Conservation (phyloP, 2,888 invertebrate genomes). For the Eristalis pertinax region DNA sequence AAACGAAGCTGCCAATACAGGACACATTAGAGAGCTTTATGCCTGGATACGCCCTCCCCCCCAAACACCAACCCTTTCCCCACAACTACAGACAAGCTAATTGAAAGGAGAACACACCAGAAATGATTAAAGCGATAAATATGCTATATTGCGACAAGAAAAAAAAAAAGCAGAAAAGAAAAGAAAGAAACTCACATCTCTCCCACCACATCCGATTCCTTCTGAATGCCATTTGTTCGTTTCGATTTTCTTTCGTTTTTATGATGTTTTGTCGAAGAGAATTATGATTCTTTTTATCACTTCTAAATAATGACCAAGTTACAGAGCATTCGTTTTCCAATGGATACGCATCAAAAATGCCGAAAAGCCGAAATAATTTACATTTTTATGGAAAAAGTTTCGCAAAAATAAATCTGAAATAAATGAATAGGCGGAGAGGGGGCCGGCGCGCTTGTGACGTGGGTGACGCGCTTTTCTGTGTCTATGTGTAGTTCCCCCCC, state of each 20-base stretch:
- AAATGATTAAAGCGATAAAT: slow-evolving; percentile 49
- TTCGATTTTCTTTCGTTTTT: slow-evolving; percentile 35
- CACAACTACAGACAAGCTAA: slow-evolving; percentile 16
- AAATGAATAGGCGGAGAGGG: slow-evolving; percentile 15
- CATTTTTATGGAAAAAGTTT: slow-evolving; percentile 77
- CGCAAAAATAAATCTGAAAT: slow-evolving; percentile 69
- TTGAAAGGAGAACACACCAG: slow-evolving; percentile 21
- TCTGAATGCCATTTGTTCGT: slow-evolving; percentile 48
- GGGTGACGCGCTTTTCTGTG: background rate
- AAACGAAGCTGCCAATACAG: background rate
- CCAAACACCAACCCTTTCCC: background rate
- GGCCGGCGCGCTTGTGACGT: slow-evolving; percentile 9
- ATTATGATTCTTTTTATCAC: slow-evolving; percentile 72
- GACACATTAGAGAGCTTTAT: slow-evolving; percentile 1
- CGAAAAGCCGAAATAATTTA: slow-evolving; percentile 73
- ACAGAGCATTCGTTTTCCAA: slow-evolving; percentile 63
- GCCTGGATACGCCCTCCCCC: background rate
- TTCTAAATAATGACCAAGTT: slow-evolving; percentile 71
- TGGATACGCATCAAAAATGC: slow-evolving; percentile 68
- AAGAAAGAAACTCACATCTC: slow-evolving; percentile 38
- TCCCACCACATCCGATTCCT: slow-evolving; percentile 49
- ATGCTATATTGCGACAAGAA: background rate
- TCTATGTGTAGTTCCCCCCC: slow-evolving; percentile 21
- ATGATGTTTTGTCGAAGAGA: slow-evolving; percentile 60
- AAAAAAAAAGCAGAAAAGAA: slow-evolving; percentile 39